Conservation (phyloP, 2,797 vertebrate species). For the Neosilurus mollespiculum region DNA sequence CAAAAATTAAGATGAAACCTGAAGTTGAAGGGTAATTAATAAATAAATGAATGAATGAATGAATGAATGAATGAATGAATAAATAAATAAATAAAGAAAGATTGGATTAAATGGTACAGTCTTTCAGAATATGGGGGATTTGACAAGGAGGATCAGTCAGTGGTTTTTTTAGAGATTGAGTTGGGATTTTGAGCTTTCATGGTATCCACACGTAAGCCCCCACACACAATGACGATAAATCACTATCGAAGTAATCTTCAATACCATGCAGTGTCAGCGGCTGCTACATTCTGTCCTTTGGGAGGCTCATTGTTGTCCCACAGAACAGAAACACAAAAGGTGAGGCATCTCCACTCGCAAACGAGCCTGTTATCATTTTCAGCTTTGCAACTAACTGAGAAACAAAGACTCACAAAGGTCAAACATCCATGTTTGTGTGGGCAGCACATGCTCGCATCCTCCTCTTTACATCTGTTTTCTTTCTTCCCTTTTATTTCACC, state of each 20-base stretch:
- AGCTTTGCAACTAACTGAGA: conserved; percentile 66
- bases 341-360: neutral
- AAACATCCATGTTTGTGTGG: conserved; percentile 53
- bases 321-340: conserved; percentile 62
- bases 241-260: conserved; percentile 65
- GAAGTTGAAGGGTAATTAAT: conserved; percentile 57
- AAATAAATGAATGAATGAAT: too few relatives aligned
- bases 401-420: conserved; percentile 71
- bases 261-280: conserved; percentile 59
- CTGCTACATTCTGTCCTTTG: conserved; percentile 55
- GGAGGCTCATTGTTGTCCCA: conserved; percentile 64
- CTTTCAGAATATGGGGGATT: neutral
- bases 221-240: conserved; percentile 44
- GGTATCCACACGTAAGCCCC: neutral
- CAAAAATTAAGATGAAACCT: conserved; percentile 56
- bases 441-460: conserved; percentile 26
- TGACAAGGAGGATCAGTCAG: neutral
- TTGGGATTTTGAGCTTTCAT: neutral
- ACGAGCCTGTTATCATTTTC: conserved; percentile 69
- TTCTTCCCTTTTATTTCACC: conserved; percentile 59
- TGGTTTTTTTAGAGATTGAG: neutral
- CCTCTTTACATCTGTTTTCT: conserved; percentile 50
- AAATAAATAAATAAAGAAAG: conserved; percentile 57
- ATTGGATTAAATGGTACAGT: neutral
- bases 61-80: too few relatives aligned